Conservation (phyloP, 2,113 vertebrate genomes). For the Physeter macrocephalus region DNA sequence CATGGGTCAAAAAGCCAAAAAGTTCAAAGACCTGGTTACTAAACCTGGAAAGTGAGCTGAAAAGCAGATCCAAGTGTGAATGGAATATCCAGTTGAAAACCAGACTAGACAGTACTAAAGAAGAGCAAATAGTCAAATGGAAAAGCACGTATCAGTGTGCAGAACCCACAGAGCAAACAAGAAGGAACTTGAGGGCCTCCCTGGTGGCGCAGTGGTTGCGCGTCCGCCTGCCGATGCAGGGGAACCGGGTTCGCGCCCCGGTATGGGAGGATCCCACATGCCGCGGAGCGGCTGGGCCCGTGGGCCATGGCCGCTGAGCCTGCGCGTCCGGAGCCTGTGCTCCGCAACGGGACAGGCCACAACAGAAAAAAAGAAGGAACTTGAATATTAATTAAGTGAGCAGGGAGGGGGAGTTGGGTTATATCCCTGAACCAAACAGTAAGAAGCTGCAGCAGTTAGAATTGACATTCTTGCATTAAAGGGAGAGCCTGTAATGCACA, state of each 20-base stretch:
- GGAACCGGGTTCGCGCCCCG: too few species aligned
- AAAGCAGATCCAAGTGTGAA: background rate
- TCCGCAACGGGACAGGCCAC: too few species aligned
- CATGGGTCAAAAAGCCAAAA: background rate
- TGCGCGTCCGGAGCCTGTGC: too few species aligned
- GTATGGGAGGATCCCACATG: too few species aligned
- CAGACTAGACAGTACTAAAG: background rate
- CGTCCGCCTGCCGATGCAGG: too few species aligned
- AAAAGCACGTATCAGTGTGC: background rate
- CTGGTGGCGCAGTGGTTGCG: too few species aligned
- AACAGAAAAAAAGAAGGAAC: background rate
- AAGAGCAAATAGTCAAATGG: background rate
- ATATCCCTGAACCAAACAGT: background rate
- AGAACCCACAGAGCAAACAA: background rate
- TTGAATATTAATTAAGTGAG: background rate
- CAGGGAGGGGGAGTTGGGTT: background rate
- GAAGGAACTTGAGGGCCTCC: background rate
- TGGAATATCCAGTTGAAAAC: background rate
- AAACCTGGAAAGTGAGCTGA: background rate
- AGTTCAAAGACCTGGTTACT: background rate
- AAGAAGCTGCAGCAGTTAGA: background rate
- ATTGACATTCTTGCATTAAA: background rate
- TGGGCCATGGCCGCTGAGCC: too few species aligned
- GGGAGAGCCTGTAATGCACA: background rate
- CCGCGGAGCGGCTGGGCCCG: too few species aligned